Evolutionary conservation across 2,113 vertebrate species (phyloP).

Genomic region (Prolemur simus): DNA sequence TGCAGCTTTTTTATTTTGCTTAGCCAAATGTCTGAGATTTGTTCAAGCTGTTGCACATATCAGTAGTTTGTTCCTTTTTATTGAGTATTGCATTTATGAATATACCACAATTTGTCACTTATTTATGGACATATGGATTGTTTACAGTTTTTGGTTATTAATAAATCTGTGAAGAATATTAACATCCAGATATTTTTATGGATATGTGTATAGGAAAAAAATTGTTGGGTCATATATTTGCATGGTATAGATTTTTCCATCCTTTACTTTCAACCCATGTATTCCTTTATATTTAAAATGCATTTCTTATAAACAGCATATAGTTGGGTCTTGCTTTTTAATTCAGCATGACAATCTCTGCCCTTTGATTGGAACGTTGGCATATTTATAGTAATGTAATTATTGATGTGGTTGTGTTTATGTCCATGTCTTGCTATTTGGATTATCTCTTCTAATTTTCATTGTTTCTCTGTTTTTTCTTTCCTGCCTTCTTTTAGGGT

Average conservation of each 20-base stretch:
- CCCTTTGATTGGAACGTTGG: neutral
- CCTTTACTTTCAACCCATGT: neutral
- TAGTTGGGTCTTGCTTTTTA: neutral
- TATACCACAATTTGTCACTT: neutral
- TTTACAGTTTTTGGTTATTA: slow-evolving; percentile 17
- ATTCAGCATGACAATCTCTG: neutral
- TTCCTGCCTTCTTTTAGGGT: neutral
- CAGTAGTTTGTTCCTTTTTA: neutral
- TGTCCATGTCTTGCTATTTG: neutral
- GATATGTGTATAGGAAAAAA: neutral
- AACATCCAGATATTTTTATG: neutral
- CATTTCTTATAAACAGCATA: neutral
- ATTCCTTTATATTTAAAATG: slow-evolving; percentile 23
- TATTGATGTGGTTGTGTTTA: slow-evolving; percentile 13
- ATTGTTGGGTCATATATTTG: neutral
- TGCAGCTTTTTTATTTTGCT: neutral
- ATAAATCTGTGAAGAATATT: neutral
- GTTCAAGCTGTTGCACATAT: neutral
- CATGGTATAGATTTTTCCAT: neutral
- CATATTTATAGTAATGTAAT: slow-evolving; percentile 38
- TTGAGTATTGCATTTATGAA: neutral
- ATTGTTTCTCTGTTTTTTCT: neutral
- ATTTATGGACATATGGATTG: neutral
- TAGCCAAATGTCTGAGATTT: slow-evolving; percentile 4
- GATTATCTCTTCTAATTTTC: slow-evolving; percentile 15